Evolutionary conservation across 1,140 invertebrate genomes (phyloP), one percentile per base, ranked within the genome.

Genomic region (Venturia canescens): DNA sequence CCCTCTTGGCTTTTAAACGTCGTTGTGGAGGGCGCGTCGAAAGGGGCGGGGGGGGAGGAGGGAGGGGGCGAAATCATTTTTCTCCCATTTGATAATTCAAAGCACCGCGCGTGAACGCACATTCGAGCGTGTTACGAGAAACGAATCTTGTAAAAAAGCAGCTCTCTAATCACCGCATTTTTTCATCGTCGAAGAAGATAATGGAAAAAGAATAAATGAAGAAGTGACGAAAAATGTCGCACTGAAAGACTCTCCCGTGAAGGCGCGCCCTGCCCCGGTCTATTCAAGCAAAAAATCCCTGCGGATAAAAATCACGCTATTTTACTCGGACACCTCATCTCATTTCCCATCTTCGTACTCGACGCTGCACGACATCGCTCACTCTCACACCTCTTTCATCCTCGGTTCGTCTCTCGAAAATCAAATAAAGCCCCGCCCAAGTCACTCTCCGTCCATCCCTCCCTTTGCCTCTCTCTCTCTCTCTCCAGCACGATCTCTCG

Each of bases 381-480:
- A 53, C 16, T 1, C 50, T 53, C 50, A 21, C 16, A 21, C 16
- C 16, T 21, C 50, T 53, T 53, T 53, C 50, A 53, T 53, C 50
- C 16, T 53, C 50, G 6, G 18, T 53, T 53, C 50, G 50, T 53
- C 50, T 53, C 50, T 53, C 50, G 50, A 53, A 53, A 53, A 53
- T 53, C 50, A 53, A 53, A 53, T 21, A 53, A 21, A 53, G 50
- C 50, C 50, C 50, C 50, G n/a, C 50, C 50, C 50, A 53, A 53
- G 38, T 44, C 38, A 44, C 34, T 44, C 38, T 5, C 38, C 13
- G 3, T 44, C 38, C 13, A 6, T 53, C 50, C n/a, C 50, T 53
- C 18, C 16, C 18, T 2, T 11, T 44, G 1, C 16, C 50, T 53
- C 50, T 18, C 18, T n/a, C 50, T 53, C 18, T 53, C 50, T 53